Percentiles rank a stretch among this genome's conserved stretches.
Conservation (phyloP, 2,888 invertebrate genomes). For the Eremobia ochroleuca region DNA sequence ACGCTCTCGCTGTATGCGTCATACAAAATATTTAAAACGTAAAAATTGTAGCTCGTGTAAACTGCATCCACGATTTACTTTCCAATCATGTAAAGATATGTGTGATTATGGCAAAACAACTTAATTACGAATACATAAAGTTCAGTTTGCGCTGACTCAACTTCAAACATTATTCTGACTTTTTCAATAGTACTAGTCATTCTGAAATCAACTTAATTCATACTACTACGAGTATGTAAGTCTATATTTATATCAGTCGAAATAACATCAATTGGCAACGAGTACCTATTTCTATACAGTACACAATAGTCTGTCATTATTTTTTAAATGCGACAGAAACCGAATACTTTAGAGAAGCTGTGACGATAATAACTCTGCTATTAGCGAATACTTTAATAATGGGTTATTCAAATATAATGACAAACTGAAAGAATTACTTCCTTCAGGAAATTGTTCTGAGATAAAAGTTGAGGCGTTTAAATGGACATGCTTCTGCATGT, state of each 20-base stretch:
- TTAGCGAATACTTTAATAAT: constrained; percentile 1
- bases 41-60: background rate
- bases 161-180: too few relatives aligned
- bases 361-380: background rate
- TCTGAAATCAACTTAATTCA: too few relatives aligned
- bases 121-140: too few relatives aligned
- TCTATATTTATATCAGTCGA: too few relatives aligned
- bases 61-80: too few relatives aligned
- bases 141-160: too few relatives aligned
- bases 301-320: background rate
- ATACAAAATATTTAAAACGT: background rate
- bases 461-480: constrained; percentile 9
- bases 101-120: too few relatives aligned
- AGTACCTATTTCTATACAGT: too few relatives aligned
- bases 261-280: too few relatives aligned
- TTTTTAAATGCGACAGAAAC: background rate
- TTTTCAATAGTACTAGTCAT: too few relatives aligned
- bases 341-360: background rate
- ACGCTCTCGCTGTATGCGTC: background rate
- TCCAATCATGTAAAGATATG: too few relatives aligned
- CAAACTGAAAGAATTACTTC: background rate
- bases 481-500: background rate
- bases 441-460: constrained; percentile 17
- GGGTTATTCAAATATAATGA: constrained; percentile 18
- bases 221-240: too few relatives aligned